Evolutionary conservation across 2,113 vertebrate genomes (phyloP).

Genomic region (Microtus ochrogaster): DNA sequence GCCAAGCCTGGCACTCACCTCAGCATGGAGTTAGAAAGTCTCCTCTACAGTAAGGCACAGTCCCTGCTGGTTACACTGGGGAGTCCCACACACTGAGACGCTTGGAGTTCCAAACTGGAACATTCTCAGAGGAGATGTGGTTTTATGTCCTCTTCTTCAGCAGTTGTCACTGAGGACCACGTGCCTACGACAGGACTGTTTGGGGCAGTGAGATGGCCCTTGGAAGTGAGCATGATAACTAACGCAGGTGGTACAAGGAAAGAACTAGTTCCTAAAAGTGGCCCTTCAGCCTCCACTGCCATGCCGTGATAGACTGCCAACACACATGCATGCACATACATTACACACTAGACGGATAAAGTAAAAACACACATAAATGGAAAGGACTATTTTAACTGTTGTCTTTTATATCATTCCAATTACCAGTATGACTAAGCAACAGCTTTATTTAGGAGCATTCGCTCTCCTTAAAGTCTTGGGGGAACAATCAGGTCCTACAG

Average conservation of each 20-base stretch:
- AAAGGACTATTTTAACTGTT: background rate
- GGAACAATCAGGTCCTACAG: background rate
- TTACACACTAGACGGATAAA: background rate
- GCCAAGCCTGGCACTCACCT: constrained; percentile 30
- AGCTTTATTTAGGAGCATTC: background rate
- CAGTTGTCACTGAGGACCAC: background rate
- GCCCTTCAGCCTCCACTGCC: too few species aligned
- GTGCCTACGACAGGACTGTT: background rate
- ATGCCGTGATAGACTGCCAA: background rate
- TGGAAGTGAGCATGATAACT: too few species aligned
- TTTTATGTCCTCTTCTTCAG: background rate
- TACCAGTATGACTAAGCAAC: background rate
- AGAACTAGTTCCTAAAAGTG: background rate
- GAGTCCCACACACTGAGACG: background rate
- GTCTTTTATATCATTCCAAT: background rate
- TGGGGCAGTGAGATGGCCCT: background rate
- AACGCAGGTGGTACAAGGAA: background rate
- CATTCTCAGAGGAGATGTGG: background rate
- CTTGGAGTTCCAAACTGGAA: background rate
- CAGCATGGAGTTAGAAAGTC: background rate
- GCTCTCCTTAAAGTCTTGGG: background rate
- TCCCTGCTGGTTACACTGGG: background rate
- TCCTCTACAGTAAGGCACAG: background rate
- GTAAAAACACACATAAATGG: background rate
- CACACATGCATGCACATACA: background rate